phyloP scores from a whole-genome alignment of 2,113 vertebrate species.

The Hypanus sabinus region DNA sequence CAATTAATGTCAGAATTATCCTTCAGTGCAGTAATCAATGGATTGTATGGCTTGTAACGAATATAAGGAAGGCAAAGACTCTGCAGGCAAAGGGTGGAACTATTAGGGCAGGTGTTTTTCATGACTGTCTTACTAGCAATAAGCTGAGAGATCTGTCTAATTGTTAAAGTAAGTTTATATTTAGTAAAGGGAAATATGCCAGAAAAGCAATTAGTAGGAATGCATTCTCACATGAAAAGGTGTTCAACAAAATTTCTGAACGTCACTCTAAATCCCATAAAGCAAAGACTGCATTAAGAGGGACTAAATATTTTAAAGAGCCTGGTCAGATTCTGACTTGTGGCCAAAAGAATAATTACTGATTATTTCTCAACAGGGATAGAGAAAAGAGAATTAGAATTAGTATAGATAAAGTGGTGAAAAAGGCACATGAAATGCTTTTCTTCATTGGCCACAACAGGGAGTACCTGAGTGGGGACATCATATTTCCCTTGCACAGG shows the following conservation, averaged over 20 bases:
- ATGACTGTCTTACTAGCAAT: background rate
- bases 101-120: background rate
- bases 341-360: background rate
- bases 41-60: background rate
- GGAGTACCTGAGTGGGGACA: too few relatives aligned
- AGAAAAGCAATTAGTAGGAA: slow-evolving; percentile 2
- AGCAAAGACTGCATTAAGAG: background rate
- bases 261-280: background rate
- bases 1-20: too few relatives aligned
- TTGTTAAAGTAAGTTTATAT: background rate
- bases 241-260: background rate
- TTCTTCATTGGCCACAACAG: too few relatives aligned
- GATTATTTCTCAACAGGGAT: background rate
- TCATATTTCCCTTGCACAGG: too few relatives aligned
- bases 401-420: background rate
- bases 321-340: background rate
- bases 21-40: background rate
- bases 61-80: background rate
- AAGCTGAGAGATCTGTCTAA: background rate
- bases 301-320: background rate
- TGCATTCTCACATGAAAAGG: background rate
- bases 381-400: too few relatives aligned
- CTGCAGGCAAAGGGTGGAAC: background rate
- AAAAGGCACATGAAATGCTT: too few relatives aligned
- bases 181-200: background rate